Base-by-base conservation (phyloP, 2,797 vertebrate species). In the Borostomias antarcticus region DNA sequence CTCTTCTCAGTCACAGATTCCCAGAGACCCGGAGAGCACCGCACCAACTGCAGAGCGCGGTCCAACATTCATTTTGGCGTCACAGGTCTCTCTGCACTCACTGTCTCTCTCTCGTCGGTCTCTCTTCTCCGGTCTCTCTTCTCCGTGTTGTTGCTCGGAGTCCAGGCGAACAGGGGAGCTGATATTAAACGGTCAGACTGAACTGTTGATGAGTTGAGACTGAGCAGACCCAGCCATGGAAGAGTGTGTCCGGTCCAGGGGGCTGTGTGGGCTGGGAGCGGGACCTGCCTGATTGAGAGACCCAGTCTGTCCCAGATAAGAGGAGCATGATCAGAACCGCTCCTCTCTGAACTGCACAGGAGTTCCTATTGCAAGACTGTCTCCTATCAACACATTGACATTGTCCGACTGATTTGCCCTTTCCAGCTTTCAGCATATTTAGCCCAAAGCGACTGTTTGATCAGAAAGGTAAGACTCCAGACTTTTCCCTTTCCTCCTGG, bases 291-390 rank as follows among this genome's bases (percentile, higher is more conserved):
- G 83, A 78, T 68, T 68, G 62, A 68, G 79, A 67, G 80, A 74
- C 68, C 71, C 75, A 57, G 35, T 75, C 77, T 72, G 85, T 87
- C 88, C 87, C 87, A 78, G 76, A 86, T 67, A 64, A 85, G 81
- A 81, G 70, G 88, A 89, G 89, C 88, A 92, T 92, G 92, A 68
- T 86, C 83, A 86, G 82, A 82, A 69, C 87, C 52, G 81, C 85
- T 66, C 48, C 63, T 77, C 69, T 70, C 32, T 65, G 66, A 69
- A 62, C 72, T 73, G 75, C 89, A 80, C 81, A 87, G 85, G 89
- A 89, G 60, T 80, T 81, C 77, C 72, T 78, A 69, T 70, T 82
- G 37, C 77, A 60, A 81, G 70, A 83, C 82, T 64, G 72, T 68
- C 79, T 62, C 28, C 30, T 69, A 58, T 72, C 66, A 72, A 72